These are phyloP conservation scores for Drosophila rubida DNA, from an alignment of 2,888 invertebrate genomes.

Conservation along the genomic window DNA sequence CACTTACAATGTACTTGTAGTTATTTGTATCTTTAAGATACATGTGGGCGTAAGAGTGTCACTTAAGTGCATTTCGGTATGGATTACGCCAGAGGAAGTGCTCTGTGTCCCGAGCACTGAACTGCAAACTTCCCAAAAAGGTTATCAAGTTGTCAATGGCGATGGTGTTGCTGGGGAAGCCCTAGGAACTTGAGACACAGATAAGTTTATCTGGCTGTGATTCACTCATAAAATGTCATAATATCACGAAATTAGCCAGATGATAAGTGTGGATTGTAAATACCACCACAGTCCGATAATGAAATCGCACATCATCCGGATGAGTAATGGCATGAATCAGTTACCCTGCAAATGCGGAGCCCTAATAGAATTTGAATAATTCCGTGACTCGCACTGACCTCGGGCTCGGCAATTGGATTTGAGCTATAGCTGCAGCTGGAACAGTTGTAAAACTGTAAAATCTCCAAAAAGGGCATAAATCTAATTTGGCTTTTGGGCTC, in stretches of 20 bases:
- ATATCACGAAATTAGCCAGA: constrained; percentile 9
- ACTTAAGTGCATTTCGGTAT: constrained; percentile 72
- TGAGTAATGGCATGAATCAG: constrained; percentile 26
- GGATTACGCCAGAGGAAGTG: constrained; percentile 52
- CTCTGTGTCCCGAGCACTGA: neutral
- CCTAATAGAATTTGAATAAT: constrained; percentile 13
- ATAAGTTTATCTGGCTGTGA: constrained; percentile 17
- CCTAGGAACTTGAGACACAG: neutral
- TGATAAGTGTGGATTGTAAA: constrained; percentile 3
- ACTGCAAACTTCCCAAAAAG: neutral
- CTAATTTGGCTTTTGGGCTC: constrained; percentile 64
- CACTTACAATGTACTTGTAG: constrained; percentile 22
- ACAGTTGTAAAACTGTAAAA: constrained; percentile 52
- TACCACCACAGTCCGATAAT: constrained; percentile 2
- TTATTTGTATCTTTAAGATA: constrained; percentile 53
- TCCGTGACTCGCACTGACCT: constrained; percentile 5
- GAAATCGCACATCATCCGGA: constrained; percentile 21
- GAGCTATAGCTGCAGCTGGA: constrained; percentile 21
- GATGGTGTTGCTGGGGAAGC: constrained; percentile 15
- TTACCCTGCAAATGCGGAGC: neutral
- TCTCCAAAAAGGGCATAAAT: constrained; percentile 63
- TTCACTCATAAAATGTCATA: constrained; percentile 10
- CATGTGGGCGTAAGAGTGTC: constrained; percentile 39
- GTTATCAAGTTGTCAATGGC: constrained; percentile 2
- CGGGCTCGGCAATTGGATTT: constrained; percentile 47